These are phyloP conservation scores for Perccottus glenii DNA, from an alignment of 2,113 vertebrate species.

Conservation along the genomic window DNA sequence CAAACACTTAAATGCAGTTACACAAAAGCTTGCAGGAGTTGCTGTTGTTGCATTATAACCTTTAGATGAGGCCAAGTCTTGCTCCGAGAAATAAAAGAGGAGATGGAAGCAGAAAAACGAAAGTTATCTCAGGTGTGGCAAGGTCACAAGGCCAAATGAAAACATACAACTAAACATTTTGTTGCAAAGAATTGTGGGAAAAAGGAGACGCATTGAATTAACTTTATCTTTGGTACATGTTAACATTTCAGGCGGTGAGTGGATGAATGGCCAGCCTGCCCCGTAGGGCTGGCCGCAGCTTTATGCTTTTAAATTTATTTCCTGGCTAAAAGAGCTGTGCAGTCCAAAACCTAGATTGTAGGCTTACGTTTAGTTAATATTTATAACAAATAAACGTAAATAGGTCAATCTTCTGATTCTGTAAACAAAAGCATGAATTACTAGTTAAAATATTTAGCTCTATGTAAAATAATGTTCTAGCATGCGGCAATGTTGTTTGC, in stretches of 20 bases:
- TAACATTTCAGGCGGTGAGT: conserved; percentile 12
- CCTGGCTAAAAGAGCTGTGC: conserved; percentile 2
- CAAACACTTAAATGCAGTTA: not conserved
- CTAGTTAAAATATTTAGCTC: too few species aligned
- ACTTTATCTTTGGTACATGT: conserved; percentile 12
- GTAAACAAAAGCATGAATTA: too few species aligned
- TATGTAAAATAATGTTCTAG: too few species aligned
- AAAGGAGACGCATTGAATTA: conserved; percentile 12
- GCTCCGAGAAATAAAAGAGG: conserved; percentile 19
- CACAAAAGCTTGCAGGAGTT: not conserved
- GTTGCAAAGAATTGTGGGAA: not conserved
- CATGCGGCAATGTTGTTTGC: too few species aligned
- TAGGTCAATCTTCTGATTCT: too few species aligned
- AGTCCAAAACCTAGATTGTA: not conserved
- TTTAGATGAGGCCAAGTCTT: conserved; percentile 32
- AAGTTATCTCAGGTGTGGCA: not conserved
- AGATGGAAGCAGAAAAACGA: conserved; percentile 14
- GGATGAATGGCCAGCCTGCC: not conserved
- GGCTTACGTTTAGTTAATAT: not conserved
- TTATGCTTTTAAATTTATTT: conserved; percentile 20
- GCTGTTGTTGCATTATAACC: conserved; percentile 30
- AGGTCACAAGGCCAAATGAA: conserved; percentile 9
- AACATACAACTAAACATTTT: conserved; percentile 20
- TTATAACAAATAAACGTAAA: not conserved
- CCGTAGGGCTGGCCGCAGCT: conserved; percentile 19